Base-by-base conservation (phyloP, 2,113 vertebrate genomes). In the Apistogramma diplotaenia region DNA sequence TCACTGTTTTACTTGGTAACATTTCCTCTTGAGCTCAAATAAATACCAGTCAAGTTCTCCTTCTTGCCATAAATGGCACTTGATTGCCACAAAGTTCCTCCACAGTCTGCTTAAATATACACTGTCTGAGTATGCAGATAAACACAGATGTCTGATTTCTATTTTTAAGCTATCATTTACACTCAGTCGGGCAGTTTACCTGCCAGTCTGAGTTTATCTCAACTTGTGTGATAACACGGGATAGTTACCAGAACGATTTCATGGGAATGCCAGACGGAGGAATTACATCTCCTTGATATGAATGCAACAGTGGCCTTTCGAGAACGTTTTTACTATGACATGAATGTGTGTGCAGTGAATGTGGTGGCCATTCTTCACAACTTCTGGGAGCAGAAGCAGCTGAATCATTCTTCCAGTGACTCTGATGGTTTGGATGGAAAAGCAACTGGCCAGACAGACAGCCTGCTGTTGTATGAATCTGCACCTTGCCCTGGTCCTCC, bases 381-480 rank as follows among this genome's bases (percentile, higher is more conserved):
- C 85, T 98, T 97, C 88, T 97, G 97, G 97, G 96, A 97, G 89
- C 95, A 95, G 85, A 97, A 97, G 87, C 95, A 96, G 83, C 90
- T 91, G 12, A 93, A 93, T 43, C 90, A 76, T 37, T 89, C 93
- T 23, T 40, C 89, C 0, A 83, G 93, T 75, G 92, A 94, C 6
- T 93, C 95, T 3, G 95, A 96, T 46, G 92, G 93, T 5, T 87
- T 93, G 29, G 89, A 93, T 16, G 70, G 67, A 23, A 89, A 82
- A 4, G 5, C 31, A 15, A 59, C 13, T 6, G 3, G 67, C 55
- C 85, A 87, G 13, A 37, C 78, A 19, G 96, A 96, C 79, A 93
- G 94, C 2, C 54, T 95, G 25, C 89, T 96, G 61, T 89, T 97
- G 54, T 97, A 97, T 0, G 96, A 97, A 82, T 97, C 96, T 1